Evolutionary conservation across 2,797 vertebrate species (phyloP), one percentile per base, ranked within the genome.

Genomic region (Leptodactylus fallax): DNA sequence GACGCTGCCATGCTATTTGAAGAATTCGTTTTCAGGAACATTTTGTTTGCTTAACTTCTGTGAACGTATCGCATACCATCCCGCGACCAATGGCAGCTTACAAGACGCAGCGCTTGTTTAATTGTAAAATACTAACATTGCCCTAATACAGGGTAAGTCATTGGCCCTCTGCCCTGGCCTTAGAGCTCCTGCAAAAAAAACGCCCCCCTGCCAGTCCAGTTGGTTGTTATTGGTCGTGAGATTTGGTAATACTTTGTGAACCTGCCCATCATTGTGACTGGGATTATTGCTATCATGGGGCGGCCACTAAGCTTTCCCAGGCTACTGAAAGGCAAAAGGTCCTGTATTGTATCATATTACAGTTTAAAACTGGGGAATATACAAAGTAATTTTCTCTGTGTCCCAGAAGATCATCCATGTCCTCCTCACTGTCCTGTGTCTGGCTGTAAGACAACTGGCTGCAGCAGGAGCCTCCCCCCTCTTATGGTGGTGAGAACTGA

Each of bases 1-100:
- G 7, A 47, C 21, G 11, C 14, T 79, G 74, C 81, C 81, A 58
- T 79, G 76, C 53, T 88, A 88, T 88, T 84, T 51, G 45, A 71
- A 87, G 49, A 47, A 84, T 79, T 84, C 53, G 1, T 71, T 84
- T 84, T 84, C 51, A 79, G 8, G 87, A 79, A 84, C 87, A 84
- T 78, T 87, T 36, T 87, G 86, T 83, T 87, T 87, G 81, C 86
- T 78, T 83, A 47, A 58, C 58, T 83, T 9, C 86, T 83, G 69
- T 67, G 60, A 77, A 17, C 19, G 80, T 69, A 78, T 60, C 47
- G 14, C 81, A 87, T 84, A 80, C 87, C 81, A 60, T 71, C 53
- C 49, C 53, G 60, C 13, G 63, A 72, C 77, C 87, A 69, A 60
- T 69, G 63, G 81, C 87, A 80, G 82, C 19, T 72, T 65, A 85